phyloP scores from a whole-genome alignment of 2,797 vertebrate species.

The Mallotus villosus region DNA sequence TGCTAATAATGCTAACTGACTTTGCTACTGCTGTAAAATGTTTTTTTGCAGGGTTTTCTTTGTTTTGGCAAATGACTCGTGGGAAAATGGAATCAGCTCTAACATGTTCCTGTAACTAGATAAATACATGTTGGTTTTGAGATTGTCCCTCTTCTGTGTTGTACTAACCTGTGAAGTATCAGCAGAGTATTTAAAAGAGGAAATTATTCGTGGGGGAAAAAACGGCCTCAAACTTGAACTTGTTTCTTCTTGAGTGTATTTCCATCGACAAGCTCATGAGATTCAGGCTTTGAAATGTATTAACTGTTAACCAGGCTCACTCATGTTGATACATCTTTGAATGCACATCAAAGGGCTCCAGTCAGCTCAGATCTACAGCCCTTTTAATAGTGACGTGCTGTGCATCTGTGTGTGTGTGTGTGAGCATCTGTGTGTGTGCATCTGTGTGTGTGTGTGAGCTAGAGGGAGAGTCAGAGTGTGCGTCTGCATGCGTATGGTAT shows the following conservation, averaged over 20 bases:
- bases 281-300: constrained; percentile 50
- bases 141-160: too few relatives aligned
- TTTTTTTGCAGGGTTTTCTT: too few relatives aligned
- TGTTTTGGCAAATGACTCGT: too few relatives aligned
- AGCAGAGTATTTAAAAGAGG: background rate
- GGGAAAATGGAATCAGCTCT: too few relatives aligned
- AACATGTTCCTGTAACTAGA: too few relatives aligned
- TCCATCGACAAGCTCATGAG: constrained; percentile 45
- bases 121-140: too few relatives aligned
- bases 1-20: too few relatives aligned
- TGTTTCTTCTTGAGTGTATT: constrained; percentile 53
- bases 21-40: too few relatives aligned
- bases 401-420: background rate
- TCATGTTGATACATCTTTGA: constrained; percentile 47
- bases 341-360: constrained; percentile 52
- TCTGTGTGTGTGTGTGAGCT: too few relatives aligned
- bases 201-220: constrained; percentile 8
- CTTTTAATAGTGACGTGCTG: constrained; percentile 34
- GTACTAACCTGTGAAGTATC: background rate
- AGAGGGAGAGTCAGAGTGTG: too few relatives aligned
- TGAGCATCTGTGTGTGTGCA: too few relatives aligned
- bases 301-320: constrained; percentile 44
- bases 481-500: too few relatives aligned
- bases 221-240: constrained; percentile 39
- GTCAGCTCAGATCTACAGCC: constrained; percentile 53